Evolutionary conservation across 2,113 vertebrate species (phyloP).

Genomic region (Planiliza haematocheilus): DNA sequence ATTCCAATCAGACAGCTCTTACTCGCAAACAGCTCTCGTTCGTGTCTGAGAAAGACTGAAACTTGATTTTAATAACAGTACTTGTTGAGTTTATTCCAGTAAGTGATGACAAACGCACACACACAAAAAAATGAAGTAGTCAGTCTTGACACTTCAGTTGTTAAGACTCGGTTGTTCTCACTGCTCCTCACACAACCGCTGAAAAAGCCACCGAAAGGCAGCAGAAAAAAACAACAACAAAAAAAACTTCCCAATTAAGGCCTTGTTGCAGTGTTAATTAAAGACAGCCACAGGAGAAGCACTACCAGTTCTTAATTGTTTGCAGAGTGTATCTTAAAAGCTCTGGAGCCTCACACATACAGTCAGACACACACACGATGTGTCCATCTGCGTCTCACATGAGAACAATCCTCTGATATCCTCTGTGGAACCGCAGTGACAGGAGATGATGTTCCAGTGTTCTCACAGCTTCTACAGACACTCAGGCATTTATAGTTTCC

Average conservation of each 20-base stretch:
- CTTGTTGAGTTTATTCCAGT: conserved; percentile 6
- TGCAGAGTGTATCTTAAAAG: conserved; percentile 86
- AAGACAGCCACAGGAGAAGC: conserved; percentile 86
- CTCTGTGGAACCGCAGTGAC: conserved; percentile 74
- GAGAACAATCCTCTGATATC: conserved; percentile 80
- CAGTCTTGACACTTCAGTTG: conserved; percentile 7
- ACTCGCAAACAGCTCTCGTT: conserved; percentile 42
- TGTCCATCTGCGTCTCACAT: conserved; percentile 83
- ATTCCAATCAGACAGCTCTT: conserved; percentile 69
- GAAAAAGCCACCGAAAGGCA: conserved; percentile 52
- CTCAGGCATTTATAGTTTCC: conserved; percentile 74
- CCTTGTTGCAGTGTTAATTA: conserved; percentile 89
- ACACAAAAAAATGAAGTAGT: not conserved
- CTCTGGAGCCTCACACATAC: conserved; percentile 74
- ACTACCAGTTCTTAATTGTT: conserved; percentile 90
- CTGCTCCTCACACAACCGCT: conserved; percentile 40
- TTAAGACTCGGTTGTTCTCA: conserved; percentile 52
- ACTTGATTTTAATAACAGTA: conserved; percentile 7
- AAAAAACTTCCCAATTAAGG: conserved; percentile 69
- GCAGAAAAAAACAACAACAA: conserved; percentile 23
- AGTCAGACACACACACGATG: conserved; percentile 32
- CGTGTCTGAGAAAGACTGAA: not conserved
- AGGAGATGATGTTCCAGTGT: conserved; percentile 76
- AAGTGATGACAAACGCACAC: not conserved
- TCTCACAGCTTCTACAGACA: conserved; percentile 73